phyloP scores from a whole-genome alignment of 2,888 invertebrate genomes.

The Ophion obscuratus region DNA sequence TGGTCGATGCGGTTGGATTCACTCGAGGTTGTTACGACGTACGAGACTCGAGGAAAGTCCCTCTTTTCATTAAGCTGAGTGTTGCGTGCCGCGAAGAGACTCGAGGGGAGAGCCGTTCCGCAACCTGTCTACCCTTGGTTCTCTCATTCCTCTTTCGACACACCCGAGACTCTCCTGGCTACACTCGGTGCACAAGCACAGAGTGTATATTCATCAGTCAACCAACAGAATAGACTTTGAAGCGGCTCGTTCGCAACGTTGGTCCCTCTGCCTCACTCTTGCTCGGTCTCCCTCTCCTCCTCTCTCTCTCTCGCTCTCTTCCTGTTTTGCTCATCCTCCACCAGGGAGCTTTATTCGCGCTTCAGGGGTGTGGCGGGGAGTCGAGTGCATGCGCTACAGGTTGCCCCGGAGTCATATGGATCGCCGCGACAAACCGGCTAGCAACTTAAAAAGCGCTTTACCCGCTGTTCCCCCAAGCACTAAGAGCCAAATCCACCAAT shows the following conservation, averaged over 20 bases:
- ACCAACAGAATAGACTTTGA: constrained; percentile 47
- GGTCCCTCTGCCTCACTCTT: not conserved
- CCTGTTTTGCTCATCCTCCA: not conserved
- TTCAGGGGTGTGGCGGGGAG: constrained; percentile 46
- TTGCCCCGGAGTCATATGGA: constrained; percentile 50
- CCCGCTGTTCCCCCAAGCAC: constrained; percentile 66
- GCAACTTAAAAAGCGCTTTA: constrained; percentile 78
- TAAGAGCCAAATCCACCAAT: constrained; percentile 72
- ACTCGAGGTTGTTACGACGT: constrained; percentile 57
- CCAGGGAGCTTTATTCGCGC: constrained; percentile 48
- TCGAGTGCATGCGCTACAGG: constrained; percentile 62
- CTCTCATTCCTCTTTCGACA: constrained; percentile 49
- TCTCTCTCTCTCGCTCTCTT: not conserved
- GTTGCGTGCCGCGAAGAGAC: constrained; percentile 81
- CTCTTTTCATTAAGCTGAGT: constrained; percentile 83
- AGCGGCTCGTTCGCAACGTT: constrained; percentile 32
- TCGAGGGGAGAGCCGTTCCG: constrained; percentile 80
- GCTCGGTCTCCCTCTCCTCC: not conserved
- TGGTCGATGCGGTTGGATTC: constrained; percentile 37
- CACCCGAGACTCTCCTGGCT: constrained; percentile 48
- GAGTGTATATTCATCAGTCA: constrained; percentile 53
- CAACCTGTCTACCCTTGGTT: constrained; percentile 65
- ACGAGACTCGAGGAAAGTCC: constrained; percentile 72
- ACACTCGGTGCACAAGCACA: constrained; percentile 39
- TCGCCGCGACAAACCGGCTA: constrained; percentile 63